Evolutionary conservation across 2,113 vertebrate genomes (phyloP), one percentile per base, ranked within the genome.

Genomic region (Raja brachyura): DNA sequence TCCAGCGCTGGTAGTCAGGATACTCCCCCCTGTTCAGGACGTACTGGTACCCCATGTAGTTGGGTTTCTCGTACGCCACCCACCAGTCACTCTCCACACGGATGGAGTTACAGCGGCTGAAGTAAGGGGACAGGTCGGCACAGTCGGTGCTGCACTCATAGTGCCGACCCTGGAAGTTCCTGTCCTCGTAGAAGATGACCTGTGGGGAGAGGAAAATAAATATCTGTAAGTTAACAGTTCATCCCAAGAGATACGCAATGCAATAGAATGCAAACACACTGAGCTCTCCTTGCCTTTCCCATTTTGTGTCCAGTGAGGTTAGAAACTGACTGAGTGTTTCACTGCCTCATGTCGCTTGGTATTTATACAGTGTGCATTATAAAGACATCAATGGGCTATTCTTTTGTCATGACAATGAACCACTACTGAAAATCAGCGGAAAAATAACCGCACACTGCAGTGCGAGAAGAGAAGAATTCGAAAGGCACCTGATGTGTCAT

Each of bases 61-160:
- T 95, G 0, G 96, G 94, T 93, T 94, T 95, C 93, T 96, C 96
- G 4, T 96, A 96, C 3, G 96, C 73, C 61, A 97, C 96, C 95
- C 96, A 96, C 93, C 93, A 85, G 25, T 93, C 94, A 39, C 79
- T 93, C 10, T 93, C 39, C 5, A 94, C 94, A 33, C 66, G 93
- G 75, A 94, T 93, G 33, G 94, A 94, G 48, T 93, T 94, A 59
- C 94, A 94, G 39, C 93, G 93, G 70, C 93, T 94, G 39, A 94
- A 77, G 75, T 94, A 94, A 54, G 28, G 85, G 25, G 56, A 66
- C 11, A 94, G 48, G 90, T 94, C 93, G 10, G 94, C 28, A 66
- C 76, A 93, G 68, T 94, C 94, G 48, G 28, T 75, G 11, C 74
- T 81, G 93, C 93, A 94, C 86, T 94, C 93, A 78, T 94, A 93